phyloP scores from a whole-genome alignment of 1,140 invertebrate species.

The Bombus turneri region DNA sequence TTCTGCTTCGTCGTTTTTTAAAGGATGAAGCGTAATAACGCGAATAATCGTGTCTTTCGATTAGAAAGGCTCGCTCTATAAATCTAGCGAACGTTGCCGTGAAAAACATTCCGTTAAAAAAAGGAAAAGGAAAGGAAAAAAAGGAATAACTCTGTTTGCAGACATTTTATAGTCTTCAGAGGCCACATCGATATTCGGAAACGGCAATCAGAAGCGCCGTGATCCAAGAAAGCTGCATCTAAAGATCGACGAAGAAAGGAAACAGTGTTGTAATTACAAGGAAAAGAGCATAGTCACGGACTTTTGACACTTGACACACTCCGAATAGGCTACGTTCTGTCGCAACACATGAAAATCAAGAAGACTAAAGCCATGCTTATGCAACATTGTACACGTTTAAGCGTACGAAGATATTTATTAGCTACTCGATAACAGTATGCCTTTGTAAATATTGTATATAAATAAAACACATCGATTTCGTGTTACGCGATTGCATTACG shows the following conservation, averaged over 20 bases:
- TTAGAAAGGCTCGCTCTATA: not conserved
- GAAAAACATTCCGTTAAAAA: no score
- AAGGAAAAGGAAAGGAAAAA: not conserved
- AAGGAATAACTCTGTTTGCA: constrained; percentile 54
- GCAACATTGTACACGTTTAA: constrained; percentile 61
- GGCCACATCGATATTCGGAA: constrained; percentile 74
- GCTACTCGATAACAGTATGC: constrained; percentile 68
- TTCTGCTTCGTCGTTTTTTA: not conserved
- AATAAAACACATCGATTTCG: constrained; percentile 76
- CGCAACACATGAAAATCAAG: constrained; percentile 23
- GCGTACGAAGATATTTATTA: constrained; percentile 69
- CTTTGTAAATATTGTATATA: constrained; percentile 81
- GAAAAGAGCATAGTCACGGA: not conserved
- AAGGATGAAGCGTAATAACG: not conserved
- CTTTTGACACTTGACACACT: not conserved
- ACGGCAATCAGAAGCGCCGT: constrained; percentile 70
- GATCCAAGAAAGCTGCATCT: constrained; percentile 78
- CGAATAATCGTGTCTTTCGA: not conserved
- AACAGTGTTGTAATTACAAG: no score
- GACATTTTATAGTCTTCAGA: constrained; percentile 77
- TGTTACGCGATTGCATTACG: constrained; percentile 46
- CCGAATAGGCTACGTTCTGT: not conserved
- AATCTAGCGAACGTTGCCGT: not conserved
- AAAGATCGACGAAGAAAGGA: constrained; percentile 30
- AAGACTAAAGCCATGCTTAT: constrained; percentile 56